A percentile compares a stretch with the other conserved stretches of the same genome.
Conservation (phyloP, 1,140 invertebrate species). For the Sycobia sp. region DNA sequence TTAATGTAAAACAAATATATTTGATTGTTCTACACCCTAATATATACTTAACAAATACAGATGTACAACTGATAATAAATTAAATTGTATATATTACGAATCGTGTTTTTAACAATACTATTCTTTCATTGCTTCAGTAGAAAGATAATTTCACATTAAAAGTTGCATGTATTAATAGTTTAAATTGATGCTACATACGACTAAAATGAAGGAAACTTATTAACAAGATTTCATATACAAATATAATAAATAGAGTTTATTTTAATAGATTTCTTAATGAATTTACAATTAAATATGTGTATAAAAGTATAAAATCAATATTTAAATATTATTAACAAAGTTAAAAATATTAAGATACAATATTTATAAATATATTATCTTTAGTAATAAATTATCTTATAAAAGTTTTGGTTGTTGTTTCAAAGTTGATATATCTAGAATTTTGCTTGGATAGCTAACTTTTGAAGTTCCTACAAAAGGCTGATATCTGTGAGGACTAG, state of each 20-base stretch:
- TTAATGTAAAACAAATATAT: conserved; percentile 22
- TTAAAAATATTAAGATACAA: conserved; percentile 4
- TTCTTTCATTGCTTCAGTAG: too few species aligned
- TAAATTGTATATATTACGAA: too few species aligned
- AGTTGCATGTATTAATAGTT: too few species aligned
- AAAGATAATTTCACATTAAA: too few species aligned
- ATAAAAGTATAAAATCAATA: conserved; percentile 26
- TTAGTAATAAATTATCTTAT: conserved; percentile 44
- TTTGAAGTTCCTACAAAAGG: conserved; percentile 41
- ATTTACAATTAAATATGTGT: conserved; percentile 9
- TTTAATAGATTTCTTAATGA: not conserved
- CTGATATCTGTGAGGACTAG: conserved; percentile 16
- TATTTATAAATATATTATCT: conserved; percentile 10
- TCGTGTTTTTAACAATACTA: too few species aligned
- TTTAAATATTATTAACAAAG: conserved; percentile 11
- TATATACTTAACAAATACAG: too few species aligned
- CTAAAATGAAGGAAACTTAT: too few species aligned
- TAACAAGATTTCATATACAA: too few species aligned
- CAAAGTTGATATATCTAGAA: conserved; percentile 69
- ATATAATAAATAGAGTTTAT: not conserved
- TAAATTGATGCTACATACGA: too few species aligned
- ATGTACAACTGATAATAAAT: too few species aligned
- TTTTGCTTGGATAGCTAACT: conserved; percentile 60
- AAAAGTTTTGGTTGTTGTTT: conserved; percentile 70
- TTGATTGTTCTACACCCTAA: too few species aligned